phyloP scores from a whole-genome alignment of 2,113 vertebrate species.

The Mesembrinibis cayennensis region DNA sequence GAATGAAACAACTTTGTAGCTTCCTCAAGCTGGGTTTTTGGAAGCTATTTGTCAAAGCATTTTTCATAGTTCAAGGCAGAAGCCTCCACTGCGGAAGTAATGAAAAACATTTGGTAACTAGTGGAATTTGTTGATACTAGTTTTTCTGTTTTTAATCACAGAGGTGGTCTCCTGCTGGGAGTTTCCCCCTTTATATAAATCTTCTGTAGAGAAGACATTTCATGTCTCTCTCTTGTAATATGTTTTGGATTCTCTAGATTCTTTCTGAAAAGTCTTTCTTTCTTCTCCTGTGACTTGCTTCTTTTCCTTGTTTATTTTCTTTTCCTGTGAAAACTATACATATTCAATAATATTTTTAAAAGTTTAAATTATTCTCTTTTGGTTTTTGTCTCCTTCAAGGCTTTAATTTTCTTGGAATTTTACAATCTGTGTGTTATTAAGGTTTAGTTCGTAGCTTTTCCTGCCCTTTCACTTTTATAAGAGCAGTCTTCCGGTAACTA shows the following conservation, averaged over 20 bases:
- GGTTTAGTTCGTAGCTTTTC: neutral
- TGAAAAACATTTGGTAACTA: conserved; percentile 50
- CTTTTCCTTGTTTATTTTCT: neutral
- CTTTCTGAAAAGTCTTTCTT: neutral
- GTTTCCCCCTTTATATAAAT: conserved; percentile 33
- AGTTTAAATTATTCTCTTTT: neutral
- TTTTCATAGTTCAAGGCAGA: conserved; percentile 56
- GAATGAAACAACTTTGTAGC: conserved; percentile 46
- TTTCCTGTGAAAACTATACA: neutral
- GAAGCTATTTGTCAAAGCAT: conserved; percentile 42
- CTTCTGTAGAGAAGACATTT: conserved; percentile 2
- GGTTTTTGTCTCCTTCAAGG: neutral
- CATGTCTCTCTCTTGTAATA: neutral
- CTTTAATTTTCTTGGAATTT: neutral
- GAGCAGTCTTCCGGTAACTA: neutral
- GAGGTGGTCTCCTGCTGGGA: conserved; percentile 55
- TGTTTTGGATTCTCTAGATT: conserved; percentile 3
- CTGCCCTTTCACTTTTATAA: neutral
- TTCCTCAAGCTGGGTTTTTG: conserved; percentile 58
- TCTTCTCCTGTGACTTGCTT: neutral
- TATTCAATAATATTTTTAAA: neutral
- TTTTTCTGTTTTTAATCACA: conserved; percentile 54
- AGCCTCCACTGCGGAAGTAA: conserved; percentile 38
- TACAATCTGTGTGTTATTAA: neutral
- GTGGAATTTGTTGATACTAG: conserved; percentile 50